Base-by-base conservation (phyloP, 2,888 invertebrate genomes). In the Heteromyza rotundicornis region DNA sequence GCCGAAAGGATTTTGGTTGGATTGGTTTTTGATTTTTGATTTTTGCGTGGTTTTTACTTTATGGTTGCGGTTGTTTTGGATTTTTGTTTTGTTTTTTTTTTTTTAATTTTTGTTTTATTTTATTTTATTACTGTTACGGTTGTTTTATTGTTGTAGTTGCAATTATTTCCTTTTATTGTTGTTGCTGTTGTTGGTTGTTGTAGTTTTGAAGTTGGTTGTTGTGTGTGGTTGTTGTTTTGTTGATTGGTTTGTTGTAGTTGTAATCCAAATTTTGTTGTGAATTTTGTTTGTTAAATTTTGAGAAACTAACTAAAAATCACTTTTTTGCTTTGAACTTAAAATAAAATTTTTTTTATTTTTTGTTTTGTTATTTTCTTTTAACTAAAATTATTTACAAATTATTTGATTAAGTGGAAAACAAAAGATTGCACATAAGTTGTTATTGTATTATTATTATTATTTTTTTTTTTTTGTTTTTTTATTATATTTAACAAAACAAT, bases 241-340 rank as follows among this genome's bases (percentile, higher is more conserved):
- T 55, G 55, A 19, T 67, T 70, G 67, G 62, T 63, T 57, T 63
- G 69, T 76, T 70, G 73, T 74, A 68, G 72, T 74, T 72, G 77
- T 77, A 74, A 72, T 78, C 78, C 77, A 78, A 78, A 76, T 76
- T 78, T 79, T 80, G 77, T 77, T 79, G 78, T 76, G 73, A 79
- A 79, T 79, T 79, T 79, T 79, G 79, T 78, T 80, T 78, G 80
- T 78, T 78, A 78, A 79, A 78, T 79, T 80, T 80, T 80, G 79
- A 76, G 79, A 80, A 81, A 81, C 78, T 78, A 82, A 81, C 78
- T 76, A 70, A 77, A 78, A 76, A 72, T 69, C 72, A 75, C 75
- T 78, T 79, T 76, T 75, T 68, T 55, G 59, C 56, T 36, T 61
- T 57, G 44, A 52, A 61, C 51, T 56, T 44, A 61, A 62, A 62